A percentile compares a stretch with the other conserved stretches of the same genome.
These are phyloP conservation scores for Leptarthrus brevirostris DNA, from an alignment of 2,888 invertebrate species.

Conservation along the genomic window DNA sequence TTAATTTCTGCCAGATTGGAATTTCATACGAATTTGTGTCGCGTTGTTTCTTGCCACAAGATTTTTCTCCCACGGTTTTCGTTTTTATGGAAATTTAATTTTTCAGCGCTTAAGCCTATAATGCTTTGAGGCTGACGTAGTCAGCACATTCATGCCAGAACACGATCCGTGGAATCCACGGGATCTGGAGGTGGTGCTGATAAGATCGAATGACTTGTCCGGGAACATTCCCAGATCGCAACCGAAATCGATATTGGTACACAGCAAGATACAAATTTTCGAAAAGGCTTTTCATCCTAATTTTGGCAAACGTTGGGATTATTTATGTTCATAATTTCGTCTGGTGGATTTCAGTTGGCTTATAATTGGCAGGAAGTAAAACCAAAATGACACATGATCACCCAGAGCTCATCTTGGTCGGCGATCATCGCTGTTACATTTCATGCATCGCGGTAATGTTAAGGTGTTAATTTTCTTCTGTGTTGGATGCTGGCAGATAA, in stretches of 20 bases:
- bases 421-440: background rate
- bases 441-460: background rate
- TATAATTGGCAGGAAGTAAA: conserved; percentile 34
- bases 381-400: conserved; percentile 23
- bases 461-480: conserved; percentile 28
- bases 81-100: conserved; percentile 41
- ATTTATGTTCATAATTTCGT: conserved; percentile 39
- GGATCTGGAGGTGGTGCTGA: conserved; percentile 29
- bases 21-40: conserved; percentile 16
- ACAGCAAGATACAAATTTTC: conserved; percentile 14
- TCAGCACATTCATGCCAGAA: background rate
- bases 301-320: background rate
- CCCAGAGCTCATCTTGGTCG: background rate
- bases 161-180: too few species aligned
- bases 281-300: background rate
- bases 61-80: conserved; percentile 46
- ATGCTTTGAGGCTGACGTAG: background rate
- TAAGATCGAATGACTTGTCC: conserved; percentile 34
- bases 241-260: background rate
- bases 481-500: conserved; percentile 14
- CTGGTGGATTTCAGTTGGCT: conserved; percentile 21
- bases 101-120: conserved; percentile 2
- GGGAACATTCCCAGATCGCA: conserved; percentile 9
- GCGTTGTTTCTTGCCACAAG: background rate
- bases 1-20: conserved; percentile 23